Base-by-base conservation (phyloP, 2,888 invertebrate genomes). In the Smittia sp. region DNA sequence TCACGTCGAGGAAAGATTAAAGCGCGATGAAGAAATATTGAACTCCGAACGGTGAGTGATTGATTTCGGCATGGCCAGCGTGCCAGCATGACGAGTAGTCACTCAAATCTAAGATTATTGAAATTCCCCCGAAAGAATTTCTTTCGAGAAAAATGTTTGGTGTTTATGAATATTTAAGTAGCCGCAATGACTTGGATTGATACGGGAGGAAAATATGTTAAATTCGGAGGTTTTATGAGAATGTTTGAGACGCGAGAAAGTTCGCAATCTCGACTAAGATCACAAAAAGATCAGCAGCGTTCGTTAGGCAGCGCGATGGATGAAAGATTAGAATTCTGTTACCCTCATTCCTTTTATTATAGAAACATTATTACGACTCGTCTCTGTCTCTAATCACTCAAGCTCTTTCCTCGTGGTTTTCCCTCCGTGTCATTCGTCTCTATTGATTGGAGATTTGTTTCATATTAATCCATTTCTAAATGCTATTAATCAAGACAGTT, bases 21-120 rank as follows among this genome's bases (percentile, higher is more conserved):
- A 62, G 46, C 39, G 67, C 20, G 22, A 15, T 39, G 39, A 68
- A 22, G 20, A 58, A 58, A 58, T 69, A 69, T 52, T 46, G 68
- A 38, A 68, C 24, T 46, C 24, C 22, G n/a, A 20, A 41, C 20
- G 11, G 25, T 69, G 69, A 68, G 13, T 69, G 69, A 69, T 69
- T 69, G 69, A 69, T 69, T 69, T 22, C 25, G n/a, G 2, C 24
- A n/a, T 39, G 13, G 15, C 22, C 15, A n/a, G 25, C 24, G 18
- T 52, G 52, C 69, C 69, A 69, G 69, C 69, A 52, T 69, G 69
- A 69, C 25, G 24, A 27, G 69, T 69, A 69, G 69, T 52, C 69
- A 67, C 39, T 69, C 52, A 38, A 69, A 25, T 46, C 27, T 39
- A 9, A 69, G 52, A 69, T 69, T 69, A 69, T 39, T 52, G 20